Conservation (phyloP, 2,797 vertebrate species). For the Crenuchus spilurus region DNA sequence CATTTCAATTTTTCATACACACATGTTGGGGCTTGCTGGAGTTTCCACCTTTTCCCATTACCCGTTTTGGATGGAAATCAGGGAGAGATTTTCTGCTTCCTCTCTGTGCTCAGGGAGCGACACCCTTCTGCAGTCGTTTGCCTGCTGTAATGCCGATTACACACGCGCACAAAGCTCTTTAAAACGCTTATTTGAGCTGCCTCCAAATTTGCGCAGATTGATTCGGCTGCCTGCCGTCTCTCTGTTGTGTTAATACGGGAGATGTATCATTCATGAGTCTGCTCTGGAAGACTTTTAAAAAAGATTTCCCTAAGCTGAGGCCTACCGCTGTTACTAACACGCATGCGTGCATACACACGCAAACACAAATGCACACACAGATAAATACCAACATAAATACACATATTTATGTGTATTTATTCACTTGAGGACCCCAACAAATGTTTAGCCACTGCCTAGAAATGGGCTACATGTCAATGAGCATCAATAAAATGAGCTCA, state of each 20-base stretch:
- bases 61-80: constrained; percentile 39
- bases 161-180: constrained; percentile 50
- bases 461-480: neutral
- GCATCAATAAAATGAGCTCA: neutral
- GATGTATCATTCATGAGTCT: constrained; percentile 49
- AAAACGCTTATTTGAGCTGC: constrained; percentile 51
- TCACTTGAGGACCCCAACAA: neutral
- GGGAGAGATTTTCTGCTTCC: constrained; percentile 39
- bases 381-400: neutral
- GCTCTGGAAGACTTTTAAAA: constrained; percentile 32
- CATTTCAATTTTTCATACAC: constrained; percentile 39
- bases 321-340: constrained; percentile 2
- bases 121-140: constrained; percentile 25
- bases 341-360: constrained; percentile 1
- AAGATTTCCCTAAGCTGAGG: constrained; percentile 21
- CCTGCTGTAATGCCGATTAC: constrained; percentile 47
- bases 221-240: constrained; percentile 35
- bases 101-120: constrained; percentile 26
- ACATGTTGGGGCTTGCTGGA: constrained; percentile 24
- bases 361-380: neutral
- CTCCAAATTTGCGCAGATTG: constrained; percentile 51
- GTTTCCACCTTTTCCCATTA: constrained; percentile 38
- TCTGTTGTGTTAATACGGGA: constrained; percentile 50
- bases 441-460: neutral
- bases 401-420: constrained; percentile 11